These are phyloP conservation scores for Mythimna albipuncta DNA, from an alignment of 2,888 invertebrate species.

Conservation along the genomic window DNA sequence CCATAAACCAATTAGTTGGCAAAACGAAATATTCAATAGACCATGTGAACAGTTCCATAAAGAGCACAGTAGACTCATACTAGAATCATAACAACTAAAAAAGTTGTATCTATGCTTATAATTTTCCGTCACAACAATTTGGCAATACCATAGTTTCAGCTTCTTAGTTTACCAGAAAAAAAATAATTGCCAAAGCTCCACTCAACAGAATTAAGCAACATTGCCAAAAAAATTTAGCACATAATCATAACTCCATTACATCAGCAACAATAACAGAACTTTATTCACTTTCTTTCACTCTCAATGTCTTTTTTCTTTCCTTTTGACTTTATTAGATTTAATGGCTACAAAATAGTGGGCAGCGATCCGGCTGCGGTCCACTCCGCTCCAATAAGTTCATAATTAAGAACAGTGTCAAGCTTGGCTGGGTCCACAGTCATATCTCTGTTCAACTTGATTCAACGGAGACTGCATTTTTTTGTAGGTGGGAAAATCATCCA, in stretches of 20 bases:
- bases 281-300: slow-evolving; percentile 43
- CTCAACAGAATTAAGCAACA: background rate
- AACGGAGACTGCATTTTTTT: background rate
- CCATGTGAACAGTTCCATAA: too few relatives aligned
- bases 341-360: slow-evolving; percentile 51
- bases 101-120: background rate
- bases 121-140: background rate
- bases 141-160: background rate
- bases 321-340: slow-evolving; percentile 56
- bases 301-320: slow-evolving; percentile 36
- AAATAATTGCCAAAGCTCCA: background rate
- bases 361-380: slow-evolving; percentile 45
- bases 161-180: background rate
- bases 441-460: slow-evolving; percentile 12
- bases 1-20: too few relatives aligned
- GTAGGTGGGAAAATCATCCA: too few relatives aligned
- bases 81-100: too few relatives aligned
- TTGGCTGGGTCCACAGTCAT: slow-evolving; percentile 49
- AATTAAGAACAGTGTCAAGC: slow-evolving; percentile 58
- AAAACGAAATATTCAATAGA: too few relatives aligned
- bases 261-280: slow-evolving; percentile 3
- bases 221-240: background rate
- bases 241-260: slow-evolving; percentile 15
- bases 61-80: too few relatives aligned
- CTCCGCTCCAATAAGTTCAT: slow-evolving; percentile 55